A percentile compares a stretch with the other conserved stretches of the same genome.
These are phyloP conservation scores for Acropora tenuis DNA, from an alignment of 64 coral and sea anemone genomes.

Conservation along the genomic window DNA sequence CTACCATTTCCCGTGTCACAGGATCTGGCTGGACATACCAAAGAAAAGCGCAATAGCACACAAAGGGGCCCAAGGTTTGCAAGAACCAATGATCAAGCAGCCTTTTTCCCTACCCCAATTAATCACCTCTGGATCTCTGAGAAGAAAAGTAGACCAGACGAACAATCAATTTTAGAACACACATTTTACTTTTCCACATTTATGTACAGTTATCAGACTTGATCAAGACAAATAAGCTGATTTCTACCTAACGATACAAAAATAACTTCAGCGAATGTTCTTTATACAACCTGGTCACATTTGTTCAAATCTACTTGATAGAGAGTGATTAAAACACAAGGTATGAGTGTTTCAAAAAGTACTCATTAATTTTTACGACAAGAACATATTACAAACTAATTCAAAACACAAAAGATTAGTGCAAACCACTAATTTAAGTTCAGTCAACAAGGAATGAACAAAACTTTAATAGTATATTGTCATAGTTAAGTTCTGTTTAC, in stretches of 20 bases:
- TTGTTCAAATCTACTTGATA: neutral
- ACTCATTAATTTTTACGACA: neutral
- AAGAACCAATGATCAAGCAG: too few species aligned
- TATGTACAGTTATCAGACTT: neutral
- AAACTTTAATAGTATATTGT: too few species aligned
- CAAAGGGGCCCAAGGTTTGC: too few species aligned
- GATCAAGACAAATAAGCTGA: neutral
- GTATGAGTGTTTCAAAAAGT: neutral
- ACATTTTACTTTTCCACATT: neutral
- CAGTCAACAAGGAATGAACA: too few species aligned
- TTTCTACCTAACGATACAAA: neutral
- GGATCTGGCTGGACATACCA: too few species aligned
- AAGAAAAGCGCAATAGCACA: too few species aligned
- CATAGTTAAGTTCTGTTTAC: too few species aligned
- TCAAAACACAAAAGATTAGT: neutral
- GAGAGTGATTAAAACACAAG: neutral
- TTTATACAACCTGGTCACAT: slow-evolving; percentile 25
- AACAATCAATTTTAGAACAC: neutral
- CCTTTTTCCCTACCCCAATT: too few species aligned
- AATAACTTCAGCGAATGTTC: slow-evolving; percentile 37
- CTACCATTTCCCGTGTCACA: too few species aligned
- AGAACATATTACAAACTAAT: neutral
- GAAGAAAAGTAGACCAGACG: neutral
- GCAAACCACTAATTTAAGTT: too few species aligned
- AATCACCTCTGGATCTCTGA: neutral